These are phyloP conservation scores for Leptobrachium ailaonicum DNA, from an alignment of 2,113 vertebrate genomes.

Conservation along the genomic window DNA sequence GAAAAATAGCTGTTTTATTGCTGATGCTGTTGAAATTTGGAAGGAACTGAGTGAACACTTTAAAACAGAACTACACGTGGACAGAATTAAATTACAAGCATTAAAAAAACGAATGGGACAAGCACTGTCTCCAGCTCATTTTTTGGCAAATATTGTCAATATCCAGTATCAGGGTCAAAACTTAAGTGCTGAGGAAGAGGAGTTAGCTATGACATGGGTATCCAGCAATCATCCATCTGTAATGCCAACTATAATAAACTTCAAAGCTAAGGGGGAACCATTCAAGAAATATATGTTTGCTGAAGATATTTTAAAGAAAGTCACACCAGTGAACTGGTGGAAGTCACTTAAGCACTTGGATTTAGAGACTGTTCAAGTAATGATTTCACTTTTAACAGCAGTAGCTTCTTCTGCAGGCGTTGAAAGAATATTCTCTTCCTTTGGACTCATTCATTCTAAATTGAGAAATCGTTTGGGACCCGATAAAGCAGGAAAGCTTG, in stretches of 20 bases:
- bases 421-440: constrained; percentile 21
- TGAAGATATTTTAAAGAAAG: constrained; percentile 17
- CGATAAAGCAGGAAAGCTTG: constrained; percentile 2
- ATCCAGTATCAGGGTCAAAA: not conserved
- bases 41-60: constrained; percentile 4
- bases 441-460: constrained; percentile 3
- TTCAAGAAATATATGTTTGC: constrained; percentile 23
- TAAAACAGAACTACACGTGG: not conserved
- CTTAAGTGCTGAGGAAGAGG: constrained; percentile 9
- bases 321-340: constrained; percentile 9
- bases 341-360: constrained; percentile 11
- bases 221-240: too few species aligned
- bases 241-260: not conserved
- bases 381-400: constrained; percentile 9
- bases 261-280: constrained; percentile 16
- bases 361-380: constrained; percentile 1
- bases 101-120: constrained; percentile 7
- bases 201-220: constrained; percentile 3
- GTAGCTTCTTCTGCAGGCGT: constrained; percentile 5
- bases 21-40: too few species aligned
- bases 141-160: constrained; percentile 19
- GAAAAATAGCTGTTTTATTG: constrained; percentile 22
- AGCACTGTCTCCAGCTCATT: constrained; percentile 1
- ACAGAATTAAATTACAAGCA: not conserved
- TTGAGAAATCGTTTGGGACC: constrained; percentile 1